Evolutionary conservation across 2,113 vertebrate species (phyloP), one percentile per base, ranked within the genome.

Genomic region (Pipra filicauda): DNA sequence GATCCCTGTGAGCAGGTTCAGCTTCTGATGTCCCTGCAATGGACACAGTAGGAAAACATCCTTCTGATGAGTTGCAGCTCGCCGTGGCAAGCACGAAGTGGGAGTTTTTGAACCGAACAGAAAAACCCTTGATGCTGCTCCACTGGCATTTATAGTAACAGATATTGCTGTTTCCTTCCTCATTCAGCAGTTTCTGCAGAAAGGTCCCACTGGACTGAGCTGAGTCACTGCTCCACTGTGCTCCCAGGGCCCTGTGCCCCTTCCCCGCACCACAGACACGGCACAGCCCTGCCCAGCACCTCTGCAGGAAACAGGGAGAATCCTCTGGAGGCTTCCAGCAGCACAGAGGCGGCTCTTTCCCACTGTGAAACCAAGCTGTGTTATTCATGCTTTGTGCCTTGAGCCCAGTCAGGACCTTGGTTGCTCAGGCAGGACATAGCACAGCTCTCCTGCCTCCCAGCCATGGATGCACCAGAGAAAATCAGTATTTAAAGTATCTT

Each of bases 161-260:
- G 74, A 58, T 66, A 91, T 43, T 58, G 90, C 82, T 85, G 27
- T 78, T 94, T 95, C 93, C 95, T 93, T 92, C 82, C 80, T 84
- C 49, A 54, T 62, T 81, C 33, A 12, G 71, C 91, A 76, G 82
- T 62, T 86, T 77, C 94, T 94, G 88, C 94, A 94, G 90, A 93
- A 76, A 79, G 7, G 28, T 73, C 64, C 37, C 41, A 0, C 21
- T 5, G 17, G 61, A 1, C 88, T 5, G 62, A 88, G 85, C 95
- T 94, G 89, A 93, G 89, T 94, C 93, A 91, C 74, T 5, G 54
- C 39, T 59, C 67, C 22, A n/a, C 59, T 9, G 0, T 1, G 11
- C 30, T 73, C 55, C 33, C 84, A 31, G 75, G 15, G 2, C 51
- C 79, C n/a, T 11, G 20, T 24, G 3, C 16, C 52, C 55, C 51